Evolutionary conservation across 2,888 invertebrate genomes (phyloP), one percentile per base, ranked within the genome.

Genomic region (Tetranychus piercei): DNA sequence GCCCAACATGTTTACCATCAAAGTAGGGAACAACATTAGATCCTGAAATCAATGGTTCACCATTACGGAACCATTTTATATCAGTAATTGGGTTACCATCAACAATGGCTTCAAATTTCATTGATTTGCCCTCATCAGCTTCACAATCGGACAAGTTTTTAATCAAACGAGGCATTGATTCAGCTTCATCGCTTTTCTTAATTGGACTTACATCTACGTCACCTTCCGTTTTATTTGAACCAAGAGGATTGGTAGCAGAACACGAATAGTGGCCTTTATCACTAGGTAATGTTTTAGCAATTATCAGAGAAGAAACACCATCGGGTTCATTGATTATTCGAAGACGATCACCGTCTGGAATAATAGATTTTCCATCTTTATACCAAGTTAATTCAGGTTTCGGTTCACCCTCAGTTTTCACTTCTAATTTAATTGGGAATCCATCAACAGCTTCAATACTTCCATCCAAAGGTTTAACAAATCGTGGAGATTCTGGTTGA

Each of bases 361-460:
- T 71, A 23, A 69, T 69, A 20, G 69, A 20, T 69, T 69, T 22
- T 20, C 69, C 69, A 9, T 69, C 69, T 69, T 69, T 69, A 11
- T 11, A 69, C 82, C 82, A 93, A 80, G 90, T 90, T 76, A 92
- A 85, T 82, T 90, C 89, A 0, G 93, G 92, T 70, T 89, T 89
- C 11, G 93, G 93, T 83, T 89, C 90, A 1, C 90, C 92, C 81
- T 87, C 86, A 11, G 92, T 87, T 80, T 88, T 86, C 0, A 90
- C 90, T 81, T 73, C 55, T 11, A 73, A 23, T 65, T 71, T 71
- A 43, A 71, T 44, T 6, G 69, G 69, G 8, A 69, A 69, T 69
- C 69, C 69, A 9, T 69, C 69, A 23, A 69, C 34, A 3, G 69
- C 69, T 11, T 73, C 76, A 18, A 73, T 73, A 1, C 43, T 65